Conservation (phyloP, 1,140 invertebrate genomes). For the Pseudobourletiella spinata region DNA sequence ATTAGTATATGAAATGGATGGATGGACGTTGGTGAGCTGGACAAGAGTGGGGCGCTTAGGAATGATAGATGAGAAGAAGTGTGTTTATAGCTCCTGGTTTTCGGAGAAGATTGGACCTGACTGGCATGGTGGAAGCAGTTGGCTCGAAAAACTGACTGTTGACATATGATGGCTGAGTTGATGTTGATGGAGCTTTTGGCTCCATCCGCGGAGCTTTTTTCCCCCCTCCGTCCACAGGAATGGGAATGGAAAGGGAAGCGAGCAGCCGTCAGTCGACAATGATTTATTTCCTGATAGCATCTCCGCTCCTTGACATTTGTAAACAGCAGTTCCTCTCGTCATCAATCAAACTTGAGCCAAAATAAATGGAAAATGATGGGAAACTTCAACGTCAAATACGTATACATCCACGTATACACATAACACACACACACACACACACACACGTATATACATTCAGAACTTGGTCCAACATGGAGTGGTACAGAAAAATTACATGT, state of each 20-base stretch:
- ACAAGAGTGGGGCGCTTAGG: not conserved
- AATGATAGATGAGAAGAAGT: not conserved
- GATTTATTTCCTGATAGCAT: slow-evolving; percentile 26
- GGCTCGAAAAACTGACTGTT: slow-evolving; percentile 10
- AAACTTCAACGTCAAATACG: not conserved
- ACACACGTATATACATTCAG: no score
- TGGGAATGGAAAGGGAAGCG: slow-evolving; percentile 4
- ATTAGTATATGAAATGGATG: not conserved
- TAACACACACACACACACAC: no score
- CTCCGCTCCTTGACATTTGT: slow-evolving; percentile 24
- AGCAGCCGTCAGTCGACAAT: slow-evolving; percentile 16
- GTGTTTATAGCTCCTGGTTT: slow-evolving; percentile 3
- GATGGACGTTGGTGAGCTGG: not conserved
- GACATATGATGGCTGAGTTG: slow-evolving; percentile 11
- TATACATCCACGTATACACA: no score
- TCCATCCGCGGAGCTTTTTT: slow-evolving; percentile 2
- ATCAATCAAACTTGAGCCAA: slow-evolving; percentile 21
- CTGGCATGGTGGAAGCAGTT: slow-evolving; percentile 2
- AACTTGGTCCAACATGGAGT: not conserved
- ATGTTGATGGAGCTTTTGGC: slow-evolving; percentile 10
- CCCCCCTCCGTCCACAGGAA: not conserved
- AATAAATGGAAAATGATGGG: slow-evolving; percentile 12
- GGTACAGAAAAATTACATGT: not conserved
- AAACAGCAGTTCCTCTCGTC: slow-evolving; percentile 21
- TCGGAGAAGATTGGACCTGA: not conserved